A percentile compares a stretch with the other conserved stretches of the same genome.
Evolutionary conservation across 2,888 invertebrate species (phyloP).

Genomic region (Alitta virens): DNA sequence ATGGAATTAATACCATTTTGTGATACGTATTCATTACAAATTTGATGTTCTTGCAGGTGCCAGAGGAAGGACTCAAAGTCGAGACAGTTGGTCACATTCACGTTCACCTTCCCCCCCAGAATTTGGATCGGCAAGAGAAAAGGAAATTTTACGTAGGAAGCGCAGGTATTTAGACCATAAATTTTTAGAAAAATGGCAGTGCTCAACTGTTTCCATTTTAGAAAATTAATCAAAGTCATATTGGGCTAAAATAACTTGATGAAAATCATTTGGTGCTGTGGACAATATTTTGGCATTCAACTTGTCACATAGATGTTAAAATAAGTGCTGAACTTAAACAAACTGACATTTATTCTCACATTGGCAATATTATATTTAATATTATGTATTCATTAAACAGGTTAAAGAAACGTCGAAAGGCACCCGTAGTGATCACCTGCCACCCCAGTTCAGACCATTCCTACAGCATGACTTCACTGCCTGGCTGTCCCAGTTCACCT

Average conservation of each 20-base stretch:
- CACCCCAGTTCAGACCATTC: conserved; percentile 92
- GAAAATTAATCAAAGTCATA: too few relatives aligned
- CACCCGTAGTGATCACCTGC: conserved; percentile 70
- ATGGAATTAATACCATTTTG: neutral
- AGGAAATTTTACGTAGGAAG: conserved; percentile 22
- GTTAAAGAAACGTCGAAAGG: conserved; percentile 14
- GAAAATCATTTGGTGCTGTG: too few relatives aligned
- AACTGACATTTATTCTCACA: too few relatives aligned
- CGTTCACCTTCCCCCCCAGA: conserved; percentile 33
- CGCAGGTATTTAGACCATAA: conserved; percentile 25
- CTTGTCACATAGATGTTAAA: too few relatives aligned
- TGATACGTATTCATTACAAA: neutral
- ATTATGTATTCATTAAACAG: too few relatives aligned
- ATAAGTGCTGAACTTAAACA: too few relatives aligned
- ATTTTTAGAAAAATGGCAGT: neutral
- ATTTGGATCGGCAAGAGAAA: conserved; percentile 28
- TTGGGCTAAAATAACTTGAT: too few relatives aligned
- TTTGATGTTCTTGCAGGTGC: neutral
- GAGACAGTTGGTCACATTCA: too few relatives aligned
- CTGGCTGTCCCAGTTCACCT: conserved; percentile 42
- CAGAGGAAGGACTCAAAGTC: too few relatives aligned
- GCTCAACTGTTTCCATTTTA: neutral
- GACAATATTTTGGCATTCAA: too few relatives aligned
- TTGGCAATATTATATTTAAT: too few relatives aligned
- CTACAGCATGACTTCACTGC: conserved; percentile 64